A percentile compares a stretch with the other conserved stretches of the same genome.
These are phyloP conservation scores for Campopleginae sp. DNA, from an alignment of 2,888 invertebrate genomes.

Conservation along the genomic window DNA sequence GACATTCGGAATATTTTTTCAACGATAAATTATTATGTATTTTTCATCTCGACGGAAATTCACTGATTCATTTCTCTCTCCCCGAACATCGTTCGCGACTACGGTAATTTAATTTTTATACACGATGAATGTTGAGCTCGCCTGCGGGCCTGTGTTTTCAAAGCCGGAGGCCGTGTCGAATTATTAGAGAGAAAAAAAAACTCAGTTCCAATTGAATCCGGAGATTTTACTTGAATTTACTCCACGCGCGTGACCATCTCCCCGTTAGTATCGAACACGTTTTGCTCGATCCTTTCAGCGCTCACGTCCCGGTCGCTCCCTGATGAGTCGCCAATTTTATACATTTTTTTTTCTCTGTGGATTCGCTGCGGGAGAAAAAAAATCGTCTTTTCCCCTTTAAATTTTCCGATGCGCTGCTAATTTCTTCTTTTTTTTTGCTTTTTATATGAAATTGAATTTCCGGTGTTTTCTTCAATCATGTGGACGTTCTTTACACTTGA, in stretches of 20 bases:
- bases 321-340: neutral
- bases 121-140: neutral
- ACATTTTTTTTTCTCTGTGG: neutral
- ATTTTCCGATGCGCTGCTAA: too few species aligned
- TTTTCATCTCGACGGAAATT: neutral
- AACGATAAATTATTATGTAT: neutral
- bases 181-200: neutral
- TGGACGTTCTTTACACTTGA: too few species aligned
- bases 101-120: neutral
- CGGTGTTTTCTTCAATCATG: too few species aligned
- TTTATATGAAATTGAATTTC: too few species aligned
- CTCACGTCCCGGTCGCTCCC: neutral
- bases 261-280: neutral
- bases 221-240: neutral
- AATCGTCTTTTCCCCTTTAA: too few species aligned
- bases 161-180: neutral
- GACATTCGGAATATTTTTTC: neutral
- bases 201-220: neutral
- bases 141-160: neutral
- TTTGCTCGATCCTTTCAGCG: neutral
- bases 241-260: neutral
- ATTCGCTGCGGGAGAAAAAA: neutral
- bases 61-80: neutral
- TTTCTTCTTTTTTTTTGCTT: too few species aligned
- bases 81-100: neutral